Evolutionary conservation across 2,888 invertebrate genomes (phyloP), one percentile per base, ranked within the genome.

Genomic region (Spicauda simplicius): DNA sequence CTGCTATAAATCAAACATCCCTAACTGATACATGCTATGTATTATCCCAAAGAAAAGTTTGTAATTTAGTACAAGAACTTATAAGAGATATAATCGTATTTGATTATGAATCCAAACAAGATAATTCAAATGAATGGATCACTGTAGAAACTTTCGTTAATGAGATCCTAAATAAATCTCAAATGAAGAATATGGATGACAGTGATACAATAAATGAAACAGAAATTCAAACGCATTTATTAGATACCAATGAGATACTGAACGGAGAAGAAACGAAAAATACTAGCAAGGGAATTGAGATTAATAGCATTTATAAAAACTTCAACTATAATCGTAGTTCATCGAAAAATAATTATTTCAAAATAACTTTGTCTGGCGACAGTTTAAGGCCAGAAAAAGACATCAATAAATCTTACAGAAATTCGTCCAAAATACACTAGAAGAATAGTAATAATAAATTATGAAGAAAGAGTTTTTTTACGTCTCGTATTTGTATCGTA

Each of bases 61-160:
- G 73, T 62, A 71, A 72, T 19, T 71, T 71, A 63, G 75, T 76
- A 0, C 74, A 75, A 45, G 58, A 74, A 45, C 63, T 78, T 14
- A 71, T 77, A 16, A 77, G 76, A 74, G 73, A 76, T 25, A 65
- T 77, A 6, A 74, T 77, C 30, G 68, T 73, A 33, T 57, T 72
- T 14, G 72, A 77, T 8, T 57, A 10, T 60, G 64, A 68, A 56
- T 41, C 50, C 10, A 64, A 63, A 53, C 69, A 72, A 64, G 11
- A 56, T 14, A 19, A 14, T 41, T 58, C 41, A 52, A 64, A 20
- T 20, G 71, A 79, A 70, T 78, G 74, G 74, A 70, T 77, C 3
- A 71, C 75, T 1, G 55, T 79, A 8, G 63, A 75, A 33, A 73
- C 75, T 14, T 70, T 80, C 12, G 64, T 75, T 0, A 75, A 77